These are phyloP conservation scores for Penaeus japonicus DNA, from an alignment of 1,140 invertebrate species.

Conservation along the genomic window DNA sequence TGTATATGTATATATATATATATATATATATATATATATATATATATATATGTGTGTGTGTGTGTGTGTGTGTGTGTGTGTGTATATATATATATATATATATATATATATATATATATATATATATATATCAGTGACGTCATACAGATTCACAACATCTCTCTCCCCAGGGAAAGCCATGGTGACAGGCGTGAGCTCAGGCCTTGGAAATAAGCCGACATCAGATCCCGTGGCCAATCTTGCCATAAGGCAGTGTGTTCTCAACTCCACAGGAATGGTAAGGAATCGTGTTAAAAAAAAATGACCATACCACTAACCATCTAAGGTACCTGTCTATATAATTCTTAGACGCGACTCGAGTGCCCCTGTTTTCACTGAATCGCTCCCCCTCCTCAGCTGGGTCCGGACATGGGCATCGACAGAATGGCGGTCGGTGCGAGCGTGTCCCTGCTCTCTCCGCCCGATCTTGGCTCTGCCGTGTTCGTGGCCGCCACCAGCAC, in stretches of 20 bases:
- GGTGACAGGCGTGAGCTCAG: not conserved
- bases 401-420: not conserved
- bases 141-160: no score
- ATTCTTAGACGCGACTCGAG: not conserved
- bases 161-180: not conserved
- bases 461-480: not conserved
- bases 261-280: slow-evolving; percentile 29
- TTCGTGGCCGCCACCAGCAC: not conserved
- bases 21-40: no score
- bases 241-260: slow-evolving; percentile 17
- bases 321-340: not conserved
- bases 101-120: no score
- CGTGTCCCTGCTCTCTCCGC: slow-evolving; percentile 10
- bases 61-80: no score
- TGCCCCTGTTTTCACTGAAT: not conserved
- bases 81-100: no score
- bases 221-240: slow-evolving; percentile 8
- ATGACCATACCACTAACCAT: not conserved
- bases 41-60: no score
- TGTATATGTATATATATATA: no score
- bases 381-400: not conserved
- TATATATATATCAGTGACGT: no score
- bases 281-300: not conserved
- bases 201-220: not conserved
- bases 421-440: not conserved